phyloP scores from a whole-genome alignment of 1,140 invertebrate species.

The Drosophila bifasciata region DNA sequence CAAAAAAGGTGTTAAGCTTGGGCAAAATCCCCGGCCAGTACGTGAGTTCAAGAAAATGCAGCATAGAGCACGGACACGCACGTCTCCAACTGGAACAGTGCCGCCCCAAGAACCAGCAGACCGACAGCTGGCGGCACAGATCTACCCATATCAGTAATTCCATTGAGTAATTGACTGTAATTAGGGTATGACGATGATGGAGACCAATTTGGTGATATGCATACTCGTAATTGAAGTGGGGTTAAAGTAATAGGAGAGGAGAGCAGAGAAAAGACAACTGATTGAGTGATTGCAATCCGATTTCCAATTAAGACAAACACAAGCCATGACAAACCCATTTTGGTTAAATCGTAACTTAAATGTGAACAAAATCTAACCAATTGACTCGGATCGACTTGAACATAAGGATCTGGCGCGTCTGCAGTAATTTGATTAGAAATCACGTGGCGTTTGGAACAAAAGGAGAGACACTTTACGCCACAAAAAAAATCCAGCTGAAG shows the following conservation, averaged over 20 bases:
- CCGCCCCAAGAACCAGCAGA: neutral
- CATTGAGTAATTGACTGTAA: constrained; percentile 73
- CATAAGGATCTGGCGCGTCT: neutral
- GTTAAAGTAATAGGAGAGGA: neutral
- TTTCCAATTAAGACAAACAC: constrained; percentile 68
- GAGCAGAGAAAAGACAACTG: neutral
- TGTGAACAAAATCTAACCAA: constrained; percentile 19
- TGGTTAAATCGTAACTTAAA: constrained; percentile 41
- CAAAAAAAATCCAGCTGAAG: too few relatives aligned
- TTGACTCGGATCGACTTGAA: constrained; percentile 5
- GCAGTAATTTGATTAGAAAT: constrained; percentile 39
- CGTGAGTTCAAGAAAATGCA: constrained; percentile 14
- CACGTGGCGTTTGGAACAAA: constrained; percentile 30
- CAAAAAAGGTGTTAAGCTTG: constrained; percentile 58
- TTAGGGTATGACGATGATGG: constrained; percentile 64
- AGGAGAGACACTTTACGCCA: neutral
- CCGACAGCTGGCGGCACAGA: constrained; percentile 14
- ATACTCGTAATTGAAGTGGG: constrained; percentile 50
- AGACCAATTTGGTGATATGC: constrained; percentile 50
- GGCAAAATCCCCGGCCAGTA: constrained; percentile 29
- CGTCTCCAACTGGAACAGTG: neutral
- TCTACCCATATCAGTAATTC: constrained; percentile 50
- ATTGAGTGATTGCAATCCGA: constrained; percentile 47
- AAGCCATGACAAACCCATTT: constrained; percentile 30
- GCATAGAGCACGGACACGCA: too few relatives aligned